phyloP scores from a whole-genome alignment of 2,797 vertebrate genomes.

The Cercopithecus petaurista region DNA sequence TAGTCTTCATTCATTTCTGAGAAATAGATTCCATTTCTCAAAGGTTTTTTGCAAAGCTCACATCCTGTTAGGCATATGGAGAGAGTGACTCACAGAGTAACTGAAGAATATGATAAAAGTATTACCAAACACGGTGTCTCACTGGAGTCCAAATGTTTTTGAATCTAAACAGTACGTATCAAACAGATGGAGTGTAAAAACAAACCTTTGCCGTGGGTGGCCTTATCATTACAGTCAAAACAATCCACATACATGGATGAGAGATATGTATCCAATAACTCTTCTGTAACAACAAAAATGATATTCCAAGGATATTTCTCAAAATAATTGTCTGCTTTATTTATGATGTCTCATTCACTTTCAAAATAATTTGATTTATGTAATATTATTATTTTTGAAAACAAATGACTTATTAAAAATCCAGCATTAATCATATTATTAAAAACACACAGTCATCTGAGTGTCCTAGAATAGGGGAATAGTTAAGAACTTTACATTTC shows the following conservation, averaged over 20 bases:
- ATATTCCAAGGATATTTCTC: background rate
- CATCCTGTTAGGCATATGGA: conserved; percentile 57
- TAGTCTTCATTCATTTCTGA: conserved; percentile 30
- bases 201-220: conserved; percentile 64
- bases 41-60: conserved; percentile 51
- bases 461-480: background rate
- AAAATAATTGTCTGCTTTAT: conserved; percentile 26
- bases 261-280: background rate
- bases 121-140: conserved; percentile 58
- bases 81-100: conserved; percentile 63
- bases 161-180: conserved; percentile 3
- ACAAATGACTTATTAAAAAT: background rate
- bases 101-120: conserved; percentile 57
- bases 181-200: conserved; percentile 72
- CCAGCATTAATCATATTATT: background rate
- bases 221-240: conserved; percentile 50
- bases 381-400: background rate
- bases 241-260: background rate
- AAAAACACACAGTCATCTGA: background rate
- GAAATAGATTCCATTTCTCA: conserved; percentile 19
- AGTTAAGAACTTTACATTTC: background rate
- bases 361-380: background rate
- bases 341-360: background rate
- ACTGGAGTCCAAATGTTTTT: conserved; percentile 14
- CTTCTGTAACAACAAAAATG: background rate